Evolutionary conservation across 2,888 invertebrate species (phyloP).

Genomic region (Trichogramma evanescens): DNA sequence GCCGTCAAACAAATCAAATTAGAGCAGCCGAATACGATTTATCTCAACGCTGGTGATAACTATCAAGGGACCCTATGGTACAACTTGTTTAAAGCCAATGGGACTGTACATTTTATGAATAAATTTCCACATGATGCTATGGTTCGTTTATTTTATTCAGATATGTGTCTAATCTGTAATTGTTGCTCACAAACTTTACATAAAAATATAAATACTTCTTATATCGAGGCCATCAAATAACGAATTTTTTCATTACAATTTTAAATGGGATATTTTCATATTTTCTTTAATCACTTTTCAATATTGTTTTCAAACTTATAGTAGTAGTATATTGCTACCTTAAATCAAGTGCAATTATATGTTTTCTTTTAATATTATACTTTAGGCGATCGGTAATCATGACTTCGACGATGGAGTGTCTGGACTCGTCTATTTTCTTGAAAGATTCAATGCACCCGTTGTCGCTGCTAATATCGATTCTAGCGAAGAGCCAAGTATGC

Average conservation of each 20-base stretch:
- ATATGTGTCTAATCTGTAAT: no score
- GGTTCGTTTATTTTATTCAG: constrained; percentile 45
- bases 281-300: no score
- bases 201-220: background rate
- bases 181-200: no score
- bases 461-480: constrained; percentile 72
- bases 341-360: background rate
- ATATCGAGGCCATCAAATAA: background rate
- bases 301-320: background rate
- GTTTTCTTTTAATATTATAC: background rate
- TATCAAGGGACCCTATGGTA: constrained; percentile 83
- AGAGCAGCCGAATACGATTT: constrained; percentile 55
- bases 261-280: no score
- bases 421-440: constrained; percentile 66
- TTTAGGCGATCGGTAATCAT: constrained; percentile 76
- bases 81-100: constrained; percentile 64
- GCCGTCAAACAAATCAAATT: constrained; percentile 47
- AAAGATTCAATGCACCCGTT: constrained; percentile 58
- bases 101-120: constrained; percentile 70
- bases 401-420: constrained; percentile 74
- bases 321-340: background rate
- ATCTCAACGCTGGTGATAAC: constrained; percentile 77
- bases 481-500: constrained; percentile 57
- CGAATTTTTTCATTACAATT: no score
- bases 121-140: constrained; percentile 68